Base-by-base conservation (phyloP, 1,140 invertebrate species). In the Olivierus martensii region DNA sequence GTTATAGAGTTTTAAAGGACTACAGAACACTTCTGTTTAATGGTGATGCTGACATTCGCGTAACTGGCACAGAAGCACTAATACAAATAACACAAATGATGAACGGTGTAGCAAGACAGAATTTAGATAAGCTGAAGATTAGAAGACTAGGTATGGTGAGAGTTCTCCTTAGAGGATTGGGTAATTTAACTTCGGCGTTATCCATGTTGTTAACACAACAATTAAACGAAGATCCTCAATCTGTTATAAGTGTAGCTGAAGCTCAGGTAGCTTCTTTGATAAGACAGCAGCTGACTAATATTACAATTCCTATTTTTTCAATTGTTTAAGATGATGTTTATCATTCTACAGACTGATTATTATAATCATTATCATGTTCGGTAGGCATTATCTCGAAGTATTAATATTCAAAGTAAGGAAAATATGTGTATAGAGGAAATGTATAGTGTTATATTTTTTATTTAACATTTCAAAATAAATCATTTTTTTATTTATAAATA, bases 11-110 rank as follows among this genome's bases (percentile, higher is more conserved):
- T 1, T 54, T 64, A 3, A 57, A 63, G 18, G 63, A 62, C 22
- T 64, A 60, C 46, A 43, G 58, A 36, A 50, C 52, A 19, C 56
- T 64, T 12, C 47, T 64, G n/a, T 64, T 64, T 43, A 60, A 64
- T 41, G 63, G 63, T 15, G 63, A 64, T 12, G 52, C 61, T 11
- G 63, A 64, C 19, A 52, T 62, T 19, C 49, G 57, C 11, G 37
- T 64, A n/a, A 51, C 42, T 15, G 53, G 53, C 41, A 39, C 61
- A 9, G 57, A 61, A 11, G 50, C 55, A 0, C 59, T 62, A 15
- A 53, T 64, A 3, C 63, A 64, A 38, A 51, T 64, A 3, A 59
- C 62, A 3, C 63, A 64, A 18, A 46, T 46, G 34, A 58, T 44
- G 7, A 34, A 48, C 12, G 55, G 51, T 18, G 53, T 53, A 12